A percentile compares a stretch with the other conserved stretches of the same genome.
Evolutionary conservation across 2,888 invertebrate genomes (phyloP).

Genomic region (Hedya salicella): DNA sequence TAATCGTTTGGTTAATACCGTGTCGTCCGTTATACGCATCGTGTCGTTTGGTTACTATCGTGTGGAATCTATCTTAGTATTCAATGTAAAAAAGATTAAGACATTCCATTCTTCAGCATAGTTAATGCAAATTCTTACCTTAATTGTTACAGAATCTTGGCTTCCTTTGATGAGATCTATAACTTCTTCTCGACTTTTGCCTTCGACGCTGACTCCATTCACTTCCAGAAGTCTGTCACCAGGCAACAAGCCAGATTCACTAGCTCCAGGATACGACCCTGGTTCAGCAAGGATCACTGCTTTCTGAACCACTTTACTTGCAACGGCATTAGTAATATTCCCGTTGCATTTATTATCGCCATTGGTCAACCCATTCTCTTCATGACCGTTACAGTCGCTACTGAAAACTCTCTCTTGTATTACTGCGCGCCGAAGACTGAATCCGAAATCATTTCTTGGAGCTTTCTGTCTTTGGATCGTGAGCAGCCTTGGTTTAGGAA

Average conservation of each 20-base stretch:
- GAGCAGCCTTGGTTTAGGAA: slow-evolving; percentile 90
- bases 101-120: background rate
- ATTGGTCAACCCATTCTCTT: slow-evolving; percentile 66
- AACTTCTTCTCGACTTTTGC: slow-evolving; percentile 94
- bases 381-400: slow-evolving; percentile 70
- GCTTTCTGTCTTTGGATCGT: slow-evolving; percentile 92
- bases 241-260: slow-evolving; percentile 95
- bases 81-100: too few species aligned
- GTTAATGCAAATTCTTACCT: slow-evolving; percentile 84
- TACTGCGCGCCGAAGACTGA: slow-evolving; percentile 95
- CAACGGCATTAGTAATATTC: slow-evolving; percentile 59
- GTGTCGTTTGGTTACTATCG: too few species aligned
- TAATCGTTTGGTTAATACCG: too few species aligned
- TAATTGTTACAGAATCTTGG: slow-evolving; percentile 92
- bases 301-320: slow-evolving; percentile 84
- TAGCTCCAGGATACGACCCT: slow-evolving; percentile 90
- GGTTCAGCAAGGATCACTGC: slow-evolving; percentile 96
- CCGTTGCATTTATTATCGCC: slow-evolving; percentile 73
- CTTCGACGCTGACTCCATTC: slow-evolving; percentile 93
- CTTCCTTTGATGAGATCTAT: slow-evolving; percentile 96
- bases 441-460: slow-evolving; percentile 96
- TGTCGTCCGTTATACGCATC: too few species aligned
- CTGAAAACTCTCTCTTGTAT: slow-evolving; percentile 88
- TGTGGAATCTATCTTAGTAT: too few species aligned
- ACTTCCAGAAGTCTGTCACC: slow-evolving; percentile 97